Evolutionary conservation across 2,888 invertebrate genomes (phyloP).

Genomic region (Rhingia campestris): DNA sequence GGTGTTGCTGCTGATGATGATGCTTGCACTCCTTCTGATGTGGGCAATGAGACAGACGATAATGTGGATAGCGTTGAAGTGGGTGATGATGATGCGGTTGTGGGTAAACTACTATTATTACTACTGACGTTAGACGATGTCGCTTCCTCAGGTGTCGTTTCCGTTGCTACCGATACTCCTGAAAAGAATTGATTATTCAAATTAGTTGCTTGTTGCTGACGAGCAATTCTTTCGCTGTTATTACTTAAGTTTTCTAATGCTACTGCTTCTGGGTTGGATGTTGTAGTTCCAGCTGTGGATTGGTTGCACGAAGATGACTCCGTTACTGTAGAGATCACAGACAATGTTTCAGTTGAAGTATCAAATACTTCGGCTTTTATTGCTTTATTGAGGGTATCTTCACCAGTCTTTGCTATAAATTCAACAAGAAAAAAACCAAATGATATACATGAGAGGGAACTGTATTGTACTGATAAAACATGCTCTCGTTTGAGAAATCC

Average conservation of each 20-base stretch:
- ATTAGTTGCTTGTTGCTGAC: slow-evolving; percentile 11
- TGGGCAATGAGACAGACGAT: slow-evolving; percentile 63
- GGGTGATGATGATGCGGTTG: slow-evolving; percentile 71
- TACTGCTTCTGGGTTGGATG: slow-evolving; percentile 32
- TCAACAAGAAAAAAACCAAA: neutral
- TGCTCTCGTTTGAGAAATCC: too few species aligned
- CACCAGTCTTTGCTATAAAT: slow-evolving; percentile 61
- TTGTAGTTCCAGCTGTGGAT: slow-evolving; percentile 24
- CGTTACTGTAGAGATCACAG: slow-evolving; percentile 65
- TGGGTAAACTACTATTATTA: slow-evolving; percentile 52
- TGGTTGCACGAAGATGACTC: slow-evolving; percentile 46
- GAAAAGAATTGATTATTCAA: neutral
- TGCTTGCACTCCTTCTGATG: slow-evolving; percentile 13
- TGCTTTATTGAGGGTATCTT: slow-evolving; percentile 62
- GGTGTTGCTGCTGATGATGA: slow-evolving; percentile 39
- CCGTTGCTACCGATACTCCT: slow-evolving; percentile 58
- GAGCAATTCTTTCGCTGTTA: slow-evolving; percentile 28
- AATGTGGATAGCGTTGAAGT: slow-evolving; percentile 62
- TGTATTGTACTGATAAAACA: neutral
- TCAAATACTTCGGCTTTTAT: slow-evolving; percentile 54
- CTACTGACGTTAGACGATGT: slow-evolving; percentile 58
- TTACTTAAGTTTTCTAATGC: slow-evolving; percentile 54
- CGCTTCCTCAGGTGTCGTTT: slow-evolving; percentile 42
- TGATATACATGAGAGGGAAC: neutral
- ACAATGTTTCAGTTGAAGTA: slow-evolving; percentile 58